Base-by-base conservation (phyloP, 2,888 invertebrate species). In the Drosophila multiciliata region DNA sequence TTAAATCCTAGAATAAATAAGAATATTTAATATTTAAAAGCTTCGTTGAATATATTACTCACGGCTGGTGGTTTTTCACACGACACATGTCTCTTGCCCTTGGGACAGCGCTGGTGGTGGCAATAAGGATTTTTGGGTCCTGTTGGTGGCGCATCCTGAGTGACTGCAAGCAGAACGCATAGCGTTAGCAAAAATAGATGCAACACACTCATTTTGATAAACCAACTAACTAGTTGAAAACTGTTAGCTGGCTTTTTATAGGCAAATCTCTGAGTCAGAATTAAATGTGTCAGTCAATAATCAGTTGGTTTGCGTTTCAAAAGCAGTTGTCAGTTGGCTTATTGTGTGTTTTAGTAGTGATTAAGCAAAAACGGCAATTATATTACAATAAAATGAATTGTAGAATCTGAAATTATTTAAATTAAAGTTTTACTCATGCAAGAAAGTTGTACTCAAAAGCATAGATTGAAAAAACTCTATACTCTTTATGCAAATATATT, bases 51-150 rank as follows among this genome's bases (percentile, higher is more conserved):
- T 17, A 3, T 11, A 26, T 15, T 2, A 58, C 75, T 71, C 15
- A 80, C 85, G 12, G 11, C 60, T 1, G 32, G 5, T 6, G 67
- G 66, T 23, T 55, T 75, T 7, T 80, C 73, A 20, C 90, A 87
- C 36, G 89, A 87, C 61, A 90, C 74, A 66, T 87, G 90, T 6
- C 54, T 62, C 32, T 66, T 70, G 53, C 77, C 80, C 0, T 33
- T 40, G 0, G 73, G 49, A 67, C 87, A 87, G 23, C 90, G 52
- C 15, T 53, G 48, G 8, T 69, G 66, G 45, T 70, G 36, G 54
- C 90, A 87, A 23, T 80, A 85, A 6, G 69, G 53, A 77, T 79
- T 84, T 0, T 45, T 53, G 5, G 73, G 69, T 57, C 78, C 81
- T 23, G 84, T 54, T 5, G 58, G 38, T 36, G 49, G 23, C 11